Percentiles rank a stretch among this genome's conserved stretches.
These are phyloP conservation scores for Pollenia angustigena DNA, from an alignment of 2,888 invertebrate species.

Conservation along the genomic window DNA sequence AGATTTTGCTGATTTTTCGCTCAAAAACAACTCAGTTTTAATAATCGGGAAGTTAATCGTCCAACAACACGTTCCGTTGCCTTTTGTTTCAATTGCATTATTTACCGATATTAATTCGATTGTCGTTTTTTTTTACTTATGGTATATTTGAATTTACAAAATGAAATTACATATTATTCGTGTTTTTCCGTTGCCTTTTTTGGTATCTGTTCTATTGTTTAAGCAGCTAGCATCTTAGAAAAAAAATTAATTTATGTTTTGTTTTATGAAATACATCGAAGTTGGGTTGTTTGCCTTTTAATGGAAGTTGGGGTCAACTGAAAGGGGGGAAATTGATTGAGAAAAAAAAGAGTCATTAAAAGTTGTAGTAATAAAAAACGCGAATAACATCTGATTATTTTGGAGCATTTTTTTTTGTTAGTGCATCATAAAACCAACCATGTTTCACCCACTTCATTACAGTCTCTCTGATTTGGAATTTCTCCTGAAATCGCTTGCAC, in stretches of 20 bases:
- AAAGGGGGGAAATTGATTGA: conserved; percentile 59
- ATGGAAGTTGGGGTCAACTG: conserved; percentile 77
- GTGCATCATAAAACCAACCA: conserved; percentile 15
- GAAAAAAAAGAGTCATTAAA: conserved; percentile 26
- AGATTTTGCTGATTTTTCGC: too few species aligned
- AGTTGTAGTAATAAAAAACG: conserved; percentile 45
- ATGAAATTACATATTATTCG: conserved; percentile 58
- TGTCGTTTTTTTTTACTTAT: not conserved
- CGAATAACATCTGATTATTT: conserved; percentile 10
- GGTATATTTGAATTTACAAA: conserved; percentile 52
- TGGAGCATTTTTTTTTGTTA: conserved; percentile 21
- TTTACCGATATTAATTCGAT: too few species aligned
- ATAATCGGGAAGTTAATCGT: too few species aligned
- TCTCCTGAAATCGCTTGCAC: not conserved
- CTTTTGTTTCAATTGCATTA: too few species aligned
- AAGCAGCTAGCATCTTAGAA: conserved; percentile 72
- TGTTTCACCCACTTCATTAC: conserved; percentile 2
- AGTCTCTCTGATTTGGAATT: not conserved
- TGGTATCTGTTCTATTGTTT: conserved; percentile 72
- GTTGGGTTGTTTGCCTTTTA: conserved; percentile 71
- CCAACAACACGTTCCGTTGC: too few species aligned
- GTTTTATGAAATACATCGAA: conserved; percentile 74
- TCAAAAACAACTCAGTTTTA: too few species aligned
- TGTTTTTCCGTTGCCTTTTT: conserved; percentile 71
- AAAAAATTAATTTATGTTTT: conserved; percentile 64